Base-by-base conservation (phyloP, 2,113 vertebrate species). In the Nipponia nippon region DNA sequence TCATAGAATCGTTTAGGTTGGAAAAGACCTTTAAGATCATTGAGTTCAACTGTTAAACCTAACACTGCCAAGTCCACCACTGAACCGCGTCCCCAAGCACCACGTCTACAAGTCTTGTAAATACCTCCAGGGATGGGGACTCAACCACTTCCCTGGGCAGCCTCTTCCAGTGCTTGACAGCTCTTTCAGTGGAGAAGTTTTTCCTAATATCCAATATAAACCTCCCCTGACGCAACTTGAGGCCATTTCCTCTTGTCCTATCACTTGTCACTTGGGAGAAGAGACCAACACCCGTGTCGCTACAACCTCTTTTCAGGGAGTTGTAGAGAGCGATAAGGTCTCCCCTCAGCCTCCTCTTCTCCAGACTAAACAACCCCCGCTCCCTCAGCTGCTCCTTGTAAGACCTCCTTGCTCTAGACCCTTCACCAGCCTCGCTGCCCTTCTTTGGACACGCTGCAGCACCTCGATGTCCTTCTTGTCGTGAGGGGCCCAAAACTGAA, bases 401-500 rank as follows among this genome's bases (percentile, higher is more conserved):
- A 16, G 19, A 15, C 13, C 15, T 66, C 16, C n/a, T n/a, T 40
- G 5, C 36, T 85, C 6, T 1, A 62, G 17, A 15, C 3, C 15
- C 9, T 34, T 66, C 9, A 6, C 46, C 44, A 61, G 19, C 13
- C 46, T 38, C 0, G 0, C 16, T 49, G 22, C 13, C 1, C 9
- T 47, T 44, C 44, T 77, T 0, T 82, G 65, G 26, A 44, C 9
- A 7, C 0, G 0, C 10, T 65, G 2, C 56, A 79, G 50, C 18
- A 7, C 10, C 25, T 85, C n/a, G 20, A 0, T 26, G 11, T 73
- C 38, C 2, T 4, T 69, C 16, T 16, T 78, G 5, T 11, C 46
- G 27, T n/a, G 63, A 55, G 29, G 2, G 21, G 6, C 32, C 58
- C 32, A 21, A 29, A 83, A 59, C 47, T 32, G 42, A 44, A 42